These are phyloP conservation scores for Cavia porcellus DNA, from an alignment of 2,113 vertebrate species.

Conservation along the genomic window DNA sequence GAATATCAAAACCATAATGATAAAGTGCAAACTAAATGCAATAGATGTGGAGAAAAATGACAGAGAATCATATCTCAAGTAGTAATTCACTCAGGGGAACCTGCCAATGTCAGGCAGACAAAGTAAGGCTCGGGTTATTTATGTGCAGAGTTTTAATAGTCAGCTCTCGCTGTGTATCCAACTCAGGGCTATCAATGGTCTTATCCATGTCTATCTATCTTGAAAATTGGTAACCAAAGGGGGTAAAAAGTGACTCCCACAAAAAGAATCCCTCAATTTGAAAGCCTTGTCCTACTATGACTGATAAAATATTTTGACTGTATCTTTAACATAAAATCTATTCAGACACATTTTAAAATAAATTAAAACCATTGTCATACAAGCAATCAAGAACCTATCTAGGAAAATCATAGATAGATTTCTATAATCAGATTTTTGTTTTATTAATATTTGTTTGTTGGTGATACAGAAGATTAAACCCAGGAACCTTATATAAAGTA, in stretches of 20 bases:
- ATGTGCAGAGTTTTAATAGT: slow-evolving; percentile 56
- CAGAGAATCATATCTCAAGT: background rate
- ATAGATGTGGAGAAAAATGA: slow-evolving; percentile 61
- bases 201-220: slow-evolving; percentile 55
- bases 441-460: background rate
- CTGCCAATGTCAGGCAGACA: background rate
- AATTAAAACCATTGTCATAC: background rate
- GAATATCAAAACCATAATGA: slow-evolving; percentile 60
- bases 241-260: background rate
- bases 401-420: background rate
- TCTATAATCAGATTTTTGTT: background rate
- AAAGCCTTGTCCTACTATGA: background rate
- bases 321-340: background rate
- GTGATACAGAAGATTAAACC: background rate
- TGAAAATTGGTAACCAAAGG: slow-evolving; percentile 42
- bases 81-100: slow-evolving; percentile 63
- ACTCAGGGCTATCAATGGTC: background rate
- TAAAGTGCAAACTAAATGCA: slow-evolving; percentile 65
- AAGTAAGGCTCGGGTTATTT: slow-evolving; percentile 59
- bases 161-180: slow-evolving; percentile 3
- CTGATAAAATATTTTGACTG: background rate
- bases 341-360: background rate
- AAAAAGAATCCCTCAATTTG: background rate
- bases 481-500: background rate
- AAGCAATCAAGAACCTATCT: background rate